Base-by-base conservation (phyloP, 2,888 invertebrate species). In the Baronia brevicornis region DNA sequence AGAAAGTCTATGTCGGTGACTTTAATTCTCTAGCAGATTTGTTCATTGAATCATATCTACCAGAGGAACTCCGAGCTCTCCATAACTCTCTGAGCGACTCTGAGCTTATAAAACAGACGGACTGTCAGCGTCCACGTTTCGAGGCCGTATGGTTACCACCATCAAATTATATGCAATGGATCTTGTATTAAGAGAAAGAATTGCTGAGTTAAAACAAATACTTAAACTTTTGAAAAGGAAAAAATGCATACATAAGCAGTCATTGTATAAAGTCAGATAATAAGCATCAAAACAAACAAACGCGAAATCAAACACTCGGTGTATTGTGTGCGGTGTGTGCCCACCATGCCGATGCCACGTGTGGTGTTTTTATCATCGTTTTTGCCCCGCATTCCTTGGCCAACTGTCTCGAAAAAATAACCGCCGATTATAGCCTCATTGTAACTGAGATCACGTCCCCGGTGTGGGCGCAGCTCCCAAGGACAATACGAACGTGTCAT, bases 311-410 rank as follows among this genome's bases (percentile, higher is more conserved):
- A 33, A 37, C 33, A 29, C 17, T 28, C 32, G 27, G 20, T 28
- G 9, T 33, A 13, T 19, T 39, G 35, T 38, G 38, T 39, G 37
- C 38, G 35, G 28, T 43, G 42, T 44, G 41, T 46, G 46, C 43
- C 41, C 39, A 46, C 47, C 53, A 48, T 50, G 46, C 48, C 39
- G 32, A 28, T 43, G 43, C 54, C 63, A 70, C 66, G 63, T 65
- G 69, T 60, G 51, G 43, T 10, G 48, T 63, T 58, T 54, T 57
- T 56, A 47, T 41, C 23, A 29, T 27, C 28, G 30, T 63, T 69
- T 68, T 71, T 70, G 57, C 46, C 26, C 33, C 43, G 42, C 53
- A 69, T 69, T 68, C 70, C 60, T 46, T 51, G 23, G 41, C 44
- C 53, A 54, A 57, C 52, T 51, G 52, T 48, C 38, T 13, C 36